Conservation (phyloP, 2,888 invertebrate species). For the Callosobruchus maculatus region DNA sequence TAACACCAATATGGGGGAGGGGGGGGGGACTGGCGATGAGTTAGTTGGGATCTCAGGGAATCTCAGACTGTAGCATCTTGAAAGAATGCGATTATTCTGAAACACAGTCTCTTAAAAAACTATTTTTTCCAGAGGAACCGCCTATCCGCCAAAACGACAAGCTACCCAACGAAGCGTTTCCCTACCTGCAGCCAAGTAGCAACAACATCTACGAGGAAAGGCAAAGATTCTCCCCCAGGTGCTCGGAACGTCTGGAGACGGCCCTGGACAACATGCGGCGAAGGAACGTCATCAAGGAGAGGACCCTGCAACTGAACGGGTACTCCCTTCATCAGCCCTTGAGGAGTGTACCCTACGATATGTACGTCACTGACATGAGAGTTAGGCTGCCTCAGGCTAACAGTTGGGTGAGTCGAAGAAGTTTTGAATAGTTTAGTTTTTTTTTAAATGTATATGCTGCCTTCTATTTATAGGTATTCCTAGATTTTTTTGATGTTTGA, state of each 20-base stretch:
- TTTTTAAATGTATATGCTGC: too few species aligned
- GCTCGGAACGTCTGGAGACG: conserved; percentile 63
- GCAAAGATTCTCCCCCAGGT: conserved; percentile 47
- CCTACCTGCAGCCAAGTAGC: conserved; percentile 35
- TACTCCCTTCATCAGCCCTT: conserved; percentile 64
- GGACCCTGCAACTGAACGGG: conserved; percentile 56
- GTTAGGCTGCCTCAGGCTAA: conserved; percentile 65
- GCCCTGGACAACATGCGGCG: conserved; percentile 64
- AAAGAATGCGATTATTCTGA: too few species aligned
- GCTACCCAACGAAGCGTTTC: conserved; percentile 41
- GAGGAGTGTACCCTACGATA: conserved; percentile 61
- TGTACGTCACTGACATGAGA: conserved; percentile 67
- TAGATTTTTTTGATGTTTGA: too few species aligned
- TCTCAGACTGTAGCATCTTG: too few species aligned
- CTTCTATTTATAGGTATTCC: too few species aligned
- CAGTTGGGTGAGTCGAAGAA: conserved; percentile 55
- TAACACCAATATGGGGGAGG: too few species aligned
- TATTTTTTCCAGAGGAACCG: conserved; percentile 30
- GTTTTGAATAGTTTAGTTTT: background rate
- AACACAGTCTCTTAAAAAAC: too few species aligned
- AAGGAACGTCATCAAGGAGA: conserved; percentile 53
- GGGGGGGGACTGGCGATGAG: too few species aligned
- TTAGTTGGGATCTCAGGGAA: too few species aligned
- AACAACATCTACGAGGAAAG: conserved; percentile 38
- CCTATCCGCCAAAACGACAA: conserved; percentile 45